Evolutionary conservation across 1,140 invertebrate species (phyloP).

Genomic region (Diachasma alloeum): DNA sequence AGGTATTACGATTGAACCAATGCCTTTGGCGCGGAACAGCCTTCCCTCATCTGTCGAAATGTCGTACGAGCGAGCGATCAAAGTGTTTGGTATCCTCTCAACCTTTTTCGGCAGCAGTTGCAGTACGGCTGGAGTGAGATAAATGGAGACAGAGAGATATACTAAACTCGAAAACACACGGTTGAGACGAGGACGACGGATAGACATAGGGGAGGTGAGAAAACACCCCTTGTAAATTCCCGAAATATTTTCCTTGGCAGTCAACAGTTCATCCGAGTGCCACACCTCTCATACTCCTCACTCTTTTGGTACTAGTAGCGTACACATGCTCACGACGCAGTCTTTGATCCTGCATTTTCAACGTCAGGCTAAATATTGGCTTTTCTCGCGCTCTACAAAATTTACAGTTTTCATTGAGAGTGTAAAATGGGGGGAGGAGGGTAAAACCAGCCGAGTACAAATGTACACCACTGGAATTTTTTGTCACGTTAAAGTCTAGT

Average conservation of each 20-base stretch:
- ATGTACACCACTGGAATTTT: neutral
- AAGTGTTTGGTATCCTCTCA: constrained; percentile 23
- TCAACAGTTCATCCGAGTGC: constrained; percentile 12
- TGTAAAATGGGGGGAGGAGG: neutral
- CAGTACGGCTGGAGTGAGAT: neutral
- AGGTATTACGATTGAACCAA: constrained; percentile 18
- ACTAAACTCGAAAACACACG: neutral
- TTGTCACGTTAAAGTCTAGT: neutral
- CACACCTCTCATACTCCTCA: neutral
- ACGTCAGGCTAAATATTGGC: constrained; percentile 8
- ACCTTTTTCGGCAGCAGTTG: neutral
- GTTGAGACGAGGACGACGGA: neutral
- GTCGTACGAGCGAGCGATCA: constrained; percentile 29
- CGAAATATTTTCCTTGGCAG: neutral
- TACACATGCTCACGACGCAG: neutral
- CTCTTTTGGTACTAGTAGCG: neutral
- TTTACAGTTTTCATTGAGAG: constrained; percentile 1
- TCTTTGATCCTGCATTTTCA: constrained; percentile 6
- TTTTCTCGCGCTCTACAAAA: neutral
- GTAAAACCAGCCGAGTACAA: neutral
- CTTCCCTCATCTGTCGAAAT: constrained; percentile 25
- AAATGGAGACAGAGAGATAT: neutral
- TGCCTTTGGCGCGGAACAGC: constrained; percentile 24
- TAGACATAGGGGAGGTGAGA: neutral
- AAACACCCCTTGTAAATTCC: constrained; percentile 4